Evolutionary conservation across 2,888 invertebrate genomes (phyloP), one percentile per base, ranked within the genome.

Genomic region (Operophtera brumata): DNA sequence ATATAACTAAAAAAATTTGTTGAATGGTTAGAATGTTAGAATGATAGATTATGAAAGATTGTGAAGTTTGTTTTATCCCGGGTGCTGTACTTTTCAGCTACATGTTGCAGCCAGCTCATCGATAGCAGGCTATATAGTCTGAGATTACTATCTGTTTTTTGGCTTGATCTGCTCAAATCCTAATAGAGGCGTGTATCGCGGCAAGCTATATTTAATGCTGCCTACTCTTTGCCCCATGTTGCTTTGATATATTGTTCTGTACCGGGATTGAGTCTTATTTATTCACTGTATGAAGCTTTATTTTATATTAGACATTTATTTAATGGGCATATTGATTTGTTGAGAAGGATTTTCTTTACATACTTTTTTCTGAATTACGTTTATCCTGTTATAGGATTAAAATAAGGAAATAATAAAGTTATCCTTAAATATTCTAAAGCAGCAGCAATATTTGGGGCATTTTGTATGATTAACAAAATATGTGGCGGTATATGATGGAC

Each of bases 181-280:
- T 45, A 30, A 28, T 13, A 47, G 2, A 45, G 40, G 54, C 40
- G 14, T 40, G 28, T 40, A 44, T 41, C 39, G 48, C 12, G 40
- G 45, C 48, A 44, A 48, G 54, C 36, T 48, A 48, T 44, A 45
- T 54, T 54, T 49, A 47, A 54, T n/a, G 10, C 41, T 35, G 54
- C 45, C 46, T 46, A 54, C 34, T 46, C 37, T 39, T 39, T 20
- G 46, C 32, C 32, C 20, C 35, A n/a, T 40, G 28, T 11, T 43
- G 28, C 46, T 51, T 43, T 55, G 46, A 50, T 47, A 47, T 28
- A 50, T 35, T 28, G 12, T 25, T 37, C 25, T 11, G 43, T 55
- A 47, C 43, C 26, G 39, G n/a, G 11, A 51, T 47, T 39, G 34
- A 39, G 10, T 20, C 20, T 34, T 40, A 40, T 37, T 43, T 41